Conservation (phyloP, 92 coral and sea anemone genomes). For the Epizoanthus ramosus region DNA sequence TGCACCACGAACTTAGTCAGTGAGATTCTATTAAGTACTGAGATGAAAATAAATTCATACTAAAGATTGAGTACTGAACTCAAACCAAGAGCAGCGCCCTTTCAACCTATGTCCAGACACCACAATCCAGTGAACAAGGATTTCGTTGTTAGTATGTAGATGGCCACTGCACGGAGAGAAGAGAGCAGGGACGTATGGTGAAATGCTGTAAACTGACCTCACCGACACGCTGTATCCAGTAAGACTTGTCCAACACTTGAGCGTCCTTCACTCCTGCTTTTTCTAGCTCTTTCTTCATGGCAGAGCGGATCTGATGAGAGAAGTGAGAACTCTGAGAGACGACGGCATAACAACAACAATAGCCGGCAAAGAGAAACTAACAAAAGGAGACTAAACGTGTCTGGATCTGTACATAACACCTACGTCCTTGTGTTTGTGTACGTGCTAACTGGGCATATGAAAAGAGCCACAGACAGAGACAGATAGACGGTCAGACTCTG, state of each 20-base stretch:
- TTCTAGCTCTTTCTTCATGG: conserved; percentile 82
- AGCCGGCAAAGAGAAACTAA: too few species aligned
- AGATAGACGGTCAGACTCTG: too few species aligned
- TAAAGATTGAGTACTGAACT: too few species aligned
- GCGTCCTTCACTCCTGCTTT: conserved; percentile 98
- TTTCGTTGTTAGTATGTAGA: too few species aligned
- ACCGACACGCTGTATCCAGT: conserved; percentile 99
- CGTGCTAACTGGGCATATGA: neutral
- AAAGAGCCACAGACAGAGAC: neutral
- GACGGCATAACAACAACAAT: neutral
- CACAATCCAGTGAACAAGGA: too few species aligned
- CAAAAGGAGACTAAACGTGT: too few species aligned
- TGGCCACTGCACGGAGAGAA: neutral
- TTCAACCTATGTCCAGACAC: too few species aligned
- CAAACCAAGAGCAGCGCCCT: too few species aligned
- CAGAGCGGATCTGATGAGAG: conserved; percentile 70
- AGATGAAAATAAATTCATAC: too few species aligned
- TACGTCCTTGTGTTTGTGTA: neutral
- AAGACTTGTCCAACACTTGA: conserved; percentile 94
- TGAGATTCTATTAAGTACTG: too few species aligned
- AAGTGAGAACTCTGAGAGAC: neutral
- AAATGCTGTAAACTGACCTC: conserved; percentile 70
- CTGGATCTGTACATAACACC: neutral
- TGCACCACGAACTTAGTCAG: too few species aligned
- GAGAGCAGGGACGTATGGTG: neutral